Base-by-base conservation (phyloP, 2,797 vertebrate species). In the Malurus splendens region DNA sequence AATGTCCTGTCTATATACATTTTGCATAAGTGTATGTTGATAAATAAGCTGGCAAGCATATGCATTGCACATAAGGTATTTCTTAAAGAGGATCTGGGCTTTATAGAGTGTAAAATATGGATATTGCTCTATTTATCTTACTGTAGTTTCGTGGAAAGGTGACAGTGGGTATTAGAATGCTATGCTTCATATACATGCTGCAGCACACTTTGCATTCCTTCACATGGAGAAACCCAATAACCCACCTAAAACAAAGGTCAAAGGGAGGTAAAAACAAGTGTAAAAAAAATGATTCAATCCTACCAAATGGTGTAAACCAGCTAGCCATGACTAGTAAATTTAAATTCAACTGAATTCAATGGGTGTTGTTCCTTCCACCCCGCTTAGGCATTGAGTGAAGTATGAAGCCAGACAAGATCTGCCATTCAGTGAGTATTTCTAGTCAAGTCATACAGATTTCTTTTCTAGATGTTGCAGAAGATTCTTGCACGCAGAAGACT, bases 91-190 rank as follows among this genome's bases (percentile, higher is more conserved):
- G 74, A 94, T 95, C 90, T 94, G 91, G 90, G 87, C 96, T 97
- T 97, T 97, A 97, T 96, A 97, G 96, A 96, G 94, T 97, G 95
- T 97, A 97, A 97, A 97, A 95, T 97, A 96, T 94, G 90, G 79
- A 94, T 97, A 97, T 96, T 96, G 94, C 94, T 95, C 95, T 96
- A 97, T 97, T 96, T 97, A 97, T 97, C 96, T 97, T 96, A 95
- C 96, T 96, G 89, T 94, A 95, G 85, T 75, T 96, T 94, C 44
- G 1, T 89, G 89, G 92, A 95, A 96, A 96, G 92, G 87, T 96
- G 95, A 93, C 55, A 67, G 92, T 90, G 48, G 41, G 74, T 90
- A 96, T 96, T 97, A 94, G 93, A 95, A 96, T 92, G 67, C 47
- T 92, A 78, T 86, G 87, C 74, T 78, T 93, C 79, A 70, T 90